These are phyloP conservation scores for Ferdinandea cuprea DNA, from an alignment of 2,888 invertebrate genomes.

Conservation along the genomic window DNA sequence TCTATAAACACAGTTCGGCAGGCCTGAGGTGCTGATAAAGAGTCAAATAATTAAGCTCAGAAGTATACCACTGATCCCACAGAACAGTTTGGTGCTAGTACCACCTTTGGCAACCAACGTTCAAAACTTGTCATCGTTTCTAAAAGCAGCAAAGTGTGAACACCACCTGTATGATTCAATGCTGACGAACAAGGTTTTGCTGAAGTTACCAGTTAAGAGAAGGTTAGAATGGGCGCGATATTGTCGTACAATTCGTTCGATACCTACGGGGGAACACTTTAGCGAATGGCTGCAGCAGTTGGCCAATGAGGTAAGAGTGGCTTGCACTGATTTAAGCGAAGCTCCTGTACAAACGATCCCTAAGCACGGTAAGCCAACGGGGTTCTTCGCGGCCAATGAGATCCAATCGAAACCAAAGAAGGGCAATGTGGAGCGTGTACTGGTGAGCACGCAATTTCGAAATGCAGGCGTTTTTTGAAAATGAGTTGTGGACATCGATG, in stretches of 20 bases:
- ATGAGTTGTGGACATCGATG: constrained; percentile 18
- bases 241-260: constrained; percentile 7
- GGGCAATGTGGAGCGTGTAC: background rate
- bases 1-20: constrained; percentile 14
- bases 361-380: background rate
- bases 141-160: constrained; percentile 47
- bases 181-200: constrained; percentile 57
- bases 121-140: constrained; percentile 56
- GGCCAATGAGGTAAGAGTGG: background rate
- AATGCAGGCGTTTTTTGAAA: constrained; percentile 8
- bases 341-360: background rate
- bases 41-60: constrained; percentile 38
- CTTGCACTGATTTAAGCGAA: background rate
- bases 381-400: constrained; percentile 1
- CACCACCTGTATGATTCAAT: too few relatives aligned
- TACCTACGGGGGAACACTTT: constrained; percentile 15
- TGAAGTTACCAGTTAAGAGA: constrained; percentile 54
- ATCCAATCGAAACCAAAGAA: background rate
- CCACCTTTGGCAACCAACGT: constrained; percentile 60
- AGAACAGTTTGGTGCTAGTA: constrained; percentile 37
- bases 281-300: constrained; percentile 4
- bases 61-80: constrained; percentile 26
- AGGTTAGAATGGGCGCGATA: constrained; percentile 41
- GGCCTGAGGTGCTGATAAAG: constrained; percentile 8
- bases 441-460: background rate